Base-by-base conservation (phyloP, 2,113 vertebrate genomes). In the Nerophis ophidion region DNA sequence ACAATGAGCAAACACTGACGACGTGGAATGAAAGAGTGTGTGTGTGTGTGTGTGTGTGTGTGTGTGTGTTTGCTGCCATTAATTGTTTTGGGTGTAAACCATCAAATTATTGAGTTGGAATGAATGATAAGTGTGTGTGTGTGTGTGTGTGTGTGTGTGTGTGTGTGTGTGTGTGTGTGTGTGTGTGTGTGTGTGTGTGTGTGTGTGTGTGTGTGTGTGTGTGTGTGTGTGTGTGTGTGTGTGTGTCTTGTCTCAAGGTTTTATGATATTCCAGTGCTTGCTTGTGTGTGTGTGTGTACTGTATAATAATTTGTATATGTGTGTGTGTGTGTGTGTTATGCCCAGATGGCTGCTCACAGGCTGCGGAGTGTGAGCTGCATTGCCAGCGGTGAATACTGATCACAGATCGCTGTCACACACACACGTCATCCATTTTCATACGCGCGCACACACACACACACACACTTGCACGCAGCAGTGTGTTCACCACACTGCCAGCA, bases 331-430 rank as follows among this genome's bases (percentile, higher is more conserved):
- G 67, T 62, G 6, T 81, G 70, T 54, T 68, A 63, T 77, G 77
- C 73, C 79, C 82, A 86, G 83, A 84, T 84, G 83, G 84, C 78
- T 76, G 81, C 74, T 84, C 63, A 64, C 77, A 77, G 61, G 64
- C 74, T 68, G 70, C 65, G 72, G 86, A 73, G 75, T 78, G 75
- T 74, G 75, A 81, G 77, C 77, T 79, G 79, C 73, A 81, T 67
- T 78, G 83, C 81, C 82, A 84, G 85, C 40, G 74, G 82, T 87
- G 84, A 88, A 88, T 88, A 84, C 85, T 87, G 86, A 87, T 84
- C 83, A 87, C 81, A 81, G 79, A 84, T 86, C 86, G 82, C 61
- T 54, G 61, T 62, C 70, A 66, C 55, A 53, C 57, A 59, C 61
- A 59, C 26, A 26, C 26, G 26, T 26, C 26, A 26, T 26, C 26